phyloP scores from a whole-genome alignment of 2,888 invertebrate species.

The Chymomyza fuscimana region DNA sequence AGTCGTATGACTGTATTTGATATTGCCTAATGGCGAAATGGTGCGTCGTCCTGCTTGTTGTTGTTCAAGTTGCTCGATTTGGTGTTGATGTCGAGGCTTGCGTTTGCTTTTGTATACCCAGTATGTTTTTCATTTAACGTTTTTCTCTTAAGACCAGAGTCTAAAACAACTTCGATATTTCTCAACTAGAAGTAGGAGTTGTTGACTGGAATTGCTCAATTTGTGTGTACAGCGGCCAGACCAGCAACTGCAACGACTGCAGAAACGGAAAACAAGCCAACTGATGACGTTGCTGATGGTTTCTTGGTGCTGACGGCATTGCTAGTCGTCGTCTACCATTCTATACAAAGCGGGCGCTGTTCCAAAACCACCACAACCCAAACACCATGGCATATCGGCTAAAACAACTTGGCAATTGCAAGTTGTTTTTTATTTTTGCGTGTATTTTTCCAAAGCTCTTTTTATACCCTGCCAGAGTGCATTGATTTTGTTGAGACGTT shows the following conservation, averaged over 20 bases:
- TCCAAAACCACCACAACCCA: slow-evolving; percentile 15
- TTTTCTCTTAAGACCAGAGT: slow-evolving; percentile 40
- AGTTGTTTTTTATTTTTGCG: slow-evolving; percentile 52
- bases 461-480: background rate
- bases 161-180: slow-evolving; percentile 63
- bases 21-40: slow-evolving; percentile 58
- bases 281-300: slow-evolving; percentile 25
- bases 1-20: slow-evolving; percentile 70
- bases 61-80: slow-evolving; percentile 39
- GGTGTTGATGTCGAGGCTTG: slow-evolving; percentile 31
- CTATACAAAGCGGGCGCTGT: slow-evolving; percentile 2
- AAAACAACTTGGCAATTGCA: slow-evolving; percentile 40
- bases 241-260: slow-evolving; percentile 15
- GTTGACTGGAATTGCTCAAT: slow-evolving; percentile 74
- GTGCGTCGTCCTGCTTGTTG: slow-evolving; percentile 15
- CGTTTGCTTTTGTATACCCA: slow-evolving; percentile 54
- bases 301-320: slow-evolving; percentile 3
- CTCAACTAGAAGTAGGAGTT: slow-evolving; percentile 72
- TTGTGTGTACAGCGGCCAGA: slow-evolving; percentile 58
- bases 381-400: slow-evolving; percentile 10
- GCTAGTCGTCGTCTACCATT: background rate
- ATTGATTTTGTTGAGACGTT: too few species aligned
- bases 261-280: slow-evolving; percentile 23
- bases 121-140: slow-evolving; percentile 39
- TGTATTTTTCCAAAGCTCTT: slow-evolving; percentile 22